Evolutionary conservation across 2,113 vertebrate species (phyloP).

Genomic region (Tiliqua scincoides): DNA sequence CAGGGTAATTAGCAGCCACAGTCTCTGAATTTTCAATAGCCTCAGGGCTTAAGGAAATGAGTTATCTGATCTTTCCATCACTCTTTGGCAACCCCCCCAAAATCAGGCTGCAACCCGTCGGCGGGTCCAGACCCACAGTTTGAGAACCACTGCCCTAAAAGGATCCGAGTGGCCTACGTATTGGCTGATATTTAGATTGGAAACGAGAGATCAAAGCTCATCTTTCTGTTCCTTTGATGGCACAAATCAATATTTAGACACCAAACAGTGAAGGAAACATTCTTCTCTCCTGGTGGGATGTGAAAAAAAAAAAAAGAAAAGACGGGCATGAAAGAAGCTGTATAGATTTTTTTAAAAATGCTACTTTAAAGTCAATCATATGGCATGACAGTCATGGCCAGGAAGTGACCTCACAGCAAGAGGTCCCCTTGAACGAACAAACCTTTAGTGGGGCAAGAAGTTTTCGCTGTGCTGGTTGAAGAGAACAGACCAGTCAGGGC

Average conservation of each 20-base stretch:
- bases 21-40: too few relatives aligned
- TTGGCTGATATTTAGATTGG: constrained; percentile 58
- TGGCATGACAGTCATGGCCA: not conserved
- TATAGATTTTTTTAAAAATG: not conserved
- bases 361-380: constrained; percentile 4
- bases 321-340: constrained; percentile 20
- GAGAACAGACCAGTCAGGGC: not conserved
- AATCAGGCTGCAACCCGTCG: too few relatives aligned
- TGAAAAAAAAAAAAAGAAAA: constrained; percentile 48
- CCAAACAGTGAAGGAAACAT: constrained; percentile 39
- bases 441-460: not conserved
- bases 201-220: constrained; percentile 49
- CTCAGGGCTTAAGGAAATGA: too few relatives aligned
- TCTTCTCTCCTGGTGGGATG: constrained; percentile 12
- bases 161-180: not conserved
- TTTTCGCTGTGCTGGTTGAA: not conserved
- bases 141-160: constrained; percentile 45
- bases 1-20: too few relatives aligned
- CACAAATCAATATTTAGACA: constrained; percentile 62
- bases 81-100: too few relatives aligned
- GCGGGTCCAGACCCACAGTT: too few relatives aligned
- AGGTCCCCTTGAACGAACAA: not conserved
- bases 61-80: too few relatives aligned
- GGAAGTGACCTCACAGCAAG: not conserved
- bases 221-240: constrained; percentile 25